phyloP scores from a whole-genome alignment of 2,888 invertebrate species.

The Hydraecia micacea region DNA sequence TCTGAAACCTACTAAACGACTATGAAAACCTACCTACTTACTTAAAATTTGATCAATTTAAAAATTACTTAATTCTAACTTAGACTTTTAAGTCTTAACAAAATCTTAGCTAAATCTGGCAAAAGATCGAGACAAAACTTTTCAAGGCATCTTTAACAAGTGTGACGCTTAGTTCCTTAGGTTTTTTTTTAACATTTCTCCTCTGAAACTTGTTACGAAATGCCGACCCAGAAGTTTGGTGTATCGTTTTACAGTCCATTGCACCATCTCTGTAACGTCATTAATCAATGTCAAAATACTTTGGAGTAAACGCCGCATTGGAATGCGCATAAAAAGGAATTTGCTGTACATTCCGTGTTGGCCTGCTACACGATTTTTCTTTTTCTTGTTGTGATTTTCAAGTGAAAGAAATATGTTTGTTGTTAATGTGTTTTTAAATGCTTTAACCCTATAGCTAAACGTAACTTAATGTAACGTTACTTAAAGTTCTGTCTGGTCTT shows the following conservation, averaged over 20 bases:
- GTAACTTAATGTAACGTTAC: background rate
- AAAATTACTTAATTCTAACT: background rate
- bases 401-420: slow-evolving; percentile 39
- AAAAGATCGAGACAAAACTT: background rate
- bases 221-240: slow-evolving; percentile 53
- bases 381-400: slow-evolving; percentile 29
- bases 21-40: background rate
- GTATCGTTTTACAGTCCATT: slow-evolving; percentile 61
- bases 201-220: slow-evolving; percentile 44
- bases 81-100: background rate
- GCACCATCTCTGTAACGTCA: slow-evolving; percentile 55
- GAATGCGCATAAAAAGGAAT: slow-evolving; percentile 60
- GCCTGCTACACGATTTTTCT: slow-evolving; percentile 29
- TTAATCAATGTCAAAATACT: slow-evolving; percentile 62
- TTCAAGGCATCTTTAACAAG: slow-evolving; percentile 14
- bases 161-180: slow-evolving; percentile 27
- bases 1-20: too few relatives aligned
- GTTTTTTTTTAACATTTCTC: slow-evolving; percentile 30
- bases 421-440: slow-evolving; percentile 54
- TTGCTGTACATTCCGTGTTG: slow-evolving; percentile 44
- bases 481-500: background rate
- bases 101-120: slow-evolving; percentile 7
- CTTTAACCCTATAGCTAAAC: background rate
- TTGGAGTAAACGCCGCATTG: slow-evolving; percentile 56
- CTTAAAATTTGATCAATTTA: background rate